A percentile compares a stretch with the other conserved stretches of the same genome.
Conservation (phyloP, 2,888 invertebrate genomes). For the Papilio demoleus region DNA sequence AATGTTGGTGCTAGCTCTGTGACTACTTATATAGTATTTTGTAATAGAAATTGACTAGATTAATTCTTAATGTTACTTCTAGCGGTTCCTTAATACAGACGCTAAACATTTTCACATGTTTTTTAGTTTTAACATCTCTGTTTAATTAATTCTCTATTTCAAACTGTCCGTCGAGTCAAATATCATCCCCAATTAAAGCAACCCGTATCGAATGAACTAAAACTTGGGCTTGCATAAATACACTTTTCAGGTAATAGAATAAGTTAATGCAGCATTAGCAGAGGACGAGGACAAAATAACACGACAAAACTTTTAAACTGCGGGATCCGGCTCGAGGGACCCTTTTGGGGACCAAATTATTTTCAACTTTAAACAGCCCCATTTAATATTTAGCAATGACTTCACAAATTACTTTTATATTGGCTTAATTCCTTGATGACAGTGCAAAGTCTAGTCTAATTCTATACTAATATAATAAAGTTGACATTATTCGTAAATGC, state of each 20-base stretch:
- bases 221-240: constrained; percentile 10
- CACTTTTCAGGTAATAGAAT: constrained; percentile 17
- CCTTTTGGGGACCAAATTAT: constrained; percentile 19
- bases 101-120: background rate
- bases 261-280: constrained; percentile 1
- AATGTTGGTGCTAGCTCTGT: background rate
- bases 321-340: constrained; percentile 14
- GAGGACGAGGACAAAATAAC: constrained; percentile 3
- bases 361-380: constrained; percentile 6
- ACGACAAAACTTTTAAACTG: constrained; percentile 12
- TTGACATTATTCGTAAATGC: background rate
- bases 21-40: background rate
- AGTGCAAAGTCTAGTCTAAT: background rate
- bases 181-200: background rate
- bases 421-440: background rate
- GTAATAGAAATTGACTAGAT: background rate
- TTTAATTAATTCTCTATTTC: background rate
- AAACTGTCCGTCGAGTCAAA: background rate
- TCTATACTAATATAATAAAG: background rate
- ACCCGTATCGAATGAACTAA: background rate
- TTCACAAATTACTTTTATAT: constrained; percentile 13
- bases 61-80: background rate
- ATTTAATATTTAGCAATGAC: constrained; percentile 17
- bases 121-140: background rate
- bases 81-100: background rate